A percentile compares a stretch with the other conserved stretches of the same genome.
Evolutionary conservation across 2,797 vertebrate genomes (phyloP).

Genomic region (Sebastes goodei): DNA sequence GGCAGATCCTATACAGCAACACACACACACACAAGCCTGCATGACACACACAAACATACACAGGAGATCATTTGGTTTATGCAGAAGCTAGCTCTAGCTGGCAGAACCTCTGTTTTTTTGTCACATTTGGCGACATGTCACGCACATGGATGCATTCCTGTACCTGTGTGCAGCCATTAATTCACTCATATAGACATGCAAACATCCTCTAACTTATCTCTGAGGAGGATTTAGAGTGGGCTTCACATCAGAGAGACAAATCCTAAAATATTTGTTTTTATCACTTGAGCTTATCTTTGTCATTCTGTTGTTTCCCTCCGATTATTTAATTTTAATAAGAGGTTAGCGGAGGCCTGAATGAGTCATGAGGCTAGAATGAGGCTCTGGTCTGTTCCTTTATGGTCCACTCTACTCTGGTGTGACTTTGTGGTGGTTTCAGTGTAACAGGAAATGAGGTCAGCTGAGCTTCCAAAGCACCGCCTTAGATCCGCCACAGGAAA

Average conservation of each 20-base stretch:
- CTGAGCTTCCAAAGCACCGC: conserved; percentile 60
- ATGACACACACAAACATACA: conserved; percentile 23
- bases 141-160: conserved; percentile 4
- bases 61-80: conserved; percentile 26
- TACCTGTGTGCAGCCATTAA: not conserved
- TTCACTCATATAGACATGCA: not conserved
- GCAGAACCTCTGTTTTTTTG: conserved; percentile 4
- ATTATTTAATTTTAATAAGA: conserved; percentile 25
- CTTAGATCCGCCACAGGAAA: conserved; percentile 70
- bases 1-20: conserved; percentile 32
- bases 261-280: not conserved
- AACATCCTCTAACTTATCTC: not conserved
- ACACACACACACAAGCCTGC: conserved; percentile 11
- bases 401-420: conserved; percentile 33
- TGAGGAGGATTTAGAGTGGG: not conserved
- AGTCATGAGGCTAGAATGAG: conserved; percentile 39
- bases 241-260: not conserved
- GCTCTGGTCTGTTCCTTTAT: conserved; percentile 37
- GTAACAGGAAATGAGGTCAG: conserved; percentile 77
- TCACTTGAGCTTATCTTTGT: conserved; percentile 6
- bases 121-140: conserved; percentile 21
- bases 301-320: not conserved
- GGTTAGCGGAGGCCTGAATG: conserved; percentile 6
- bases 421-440: conserved; percentile 56
- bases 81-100: conserved; percentile 8